Evolutionary conservation across 2,888 invertebrate species (phyloP), one percentile per base, ranked within the genome.

Genomic region (Rotaria socialis): DNA sequence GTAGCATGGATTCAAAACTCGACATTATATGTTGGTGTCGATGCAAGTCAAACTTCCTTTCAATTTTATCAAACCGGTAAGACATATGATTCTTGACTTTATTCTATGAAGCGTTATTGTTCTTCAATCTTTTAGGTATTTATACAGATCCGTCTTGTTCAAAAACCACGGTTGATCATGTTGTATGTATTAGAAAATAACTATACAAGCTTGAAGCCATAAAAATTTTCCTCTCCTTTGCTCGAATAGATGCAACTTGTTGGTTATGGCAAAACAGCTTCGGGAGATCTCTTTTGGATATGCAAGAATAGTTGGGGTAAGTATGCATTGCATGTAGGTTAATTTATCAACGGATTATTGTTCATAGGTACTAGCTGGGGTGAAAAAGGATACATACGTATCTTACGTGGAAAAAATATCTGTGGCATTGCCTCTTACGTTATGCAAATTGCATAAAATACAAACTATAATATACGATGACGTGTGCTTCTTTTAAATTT

Each of bases 221-320:
- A 16, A 52, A 14, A 52, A 3, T 52, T 14, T 55, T 55, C 2
- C 0, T 24, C 24, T 75, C 8, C 5, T 41, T 22, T 75, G 43
- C 24, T 1, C 47, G 7, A 3, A 43, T 47, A 75, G 75, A 1
- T 75, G 24, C 75, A 75, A 47, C 75, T 75, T 10, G 47, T 75
- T 43, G 75, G 75, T 8, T 75, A 75, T 16, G 75, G 75, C 24
- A 75, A 75, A n/a, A 75, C 75, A 43, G 22, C 22, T 47, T 22
- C 22, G 6, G 75, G 75, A 22, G 75, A 75, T 24, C 11, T 75
- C 7, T 75, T 24, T 47, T 75, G 75, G 41, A 75, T 75, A 47
- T 75, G 75, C 22, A 75, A 75, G 24, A 75, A 75, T 47, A 75
- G 47, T 11, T 75, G 75, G 75, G 75, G 75, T 75, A 47, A 43